Evolutionary conservation across 1,140 invertebrate species (phyloP).

Genomic region (Ceratina japonica): DNA sequence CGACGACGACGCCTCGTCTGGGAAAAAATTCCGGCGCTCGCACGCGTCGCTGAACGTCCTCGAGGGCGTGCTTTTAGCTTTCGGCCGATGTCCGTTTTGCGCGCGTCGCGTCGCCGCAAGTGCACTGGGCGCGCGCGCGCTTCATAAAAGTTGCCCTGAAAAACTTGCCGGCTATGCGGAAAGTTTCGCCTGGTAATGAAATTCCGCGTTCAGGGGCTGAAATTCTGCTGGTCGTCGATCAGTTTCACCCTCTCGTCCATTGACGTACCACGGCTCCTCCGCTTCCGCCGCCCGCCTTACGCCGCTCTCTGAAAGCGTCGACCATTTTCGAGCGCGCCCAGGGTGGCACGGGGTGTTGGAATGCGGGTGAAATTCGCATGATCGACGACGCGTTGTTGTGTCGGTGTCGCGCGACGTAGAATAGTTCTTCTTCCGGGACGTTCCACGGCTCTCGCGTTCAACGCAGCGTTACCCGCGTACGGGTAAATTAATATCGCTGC

Average conservation of each 20-base stretch:
- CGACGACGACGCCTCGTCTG: neutral
- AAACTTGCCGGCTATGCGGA: slow-evolving; percentile 16
- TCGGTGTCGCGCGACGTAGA: neutral
- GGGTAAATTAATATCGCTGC: neutral
- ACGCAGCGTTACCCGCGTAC: neutral
- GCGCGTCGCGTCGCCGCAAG: neutral
- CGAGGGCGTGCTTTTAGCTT: neutral
- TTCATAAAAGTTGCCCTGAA: slow-evolving; percentile 28
- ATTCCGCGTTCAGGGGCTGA: slow-evolving; percentile 17
- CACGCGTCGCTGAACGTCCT: slow-evolving; percentile 9
- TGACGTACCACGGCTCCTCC: neutral
- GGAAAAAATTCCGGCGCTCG: neutral
- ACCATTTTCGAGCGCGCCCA: neutral
- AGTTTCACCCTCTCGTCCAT: slow-evolving; percentile 4
- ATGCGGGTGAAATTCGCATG: slow-evolving; percentile 9
- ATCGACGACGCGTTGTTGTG: slow-evolving; percentile 14
- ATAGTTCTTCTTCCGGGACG: slow-evolving; percentile 2
- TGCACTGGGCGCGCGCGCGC: neutral
- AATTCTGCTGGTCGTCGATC: slow-evolving; percentile 34
- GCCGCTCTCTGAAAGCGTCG: neutral
- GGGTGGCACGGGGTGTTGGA: neutral
- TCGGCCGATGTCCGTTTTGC: slow-evolving; percentile 13
- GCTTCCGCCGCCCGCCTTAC: neutral
- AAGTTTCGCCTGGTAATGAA: slow-evolving; percentile 34
- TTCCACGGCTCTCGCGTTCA: neutral